Base-by-base conservation (phyloP, 2,888 invertebrate genomes). In the Spilosoma lubricipeda region DNA sequence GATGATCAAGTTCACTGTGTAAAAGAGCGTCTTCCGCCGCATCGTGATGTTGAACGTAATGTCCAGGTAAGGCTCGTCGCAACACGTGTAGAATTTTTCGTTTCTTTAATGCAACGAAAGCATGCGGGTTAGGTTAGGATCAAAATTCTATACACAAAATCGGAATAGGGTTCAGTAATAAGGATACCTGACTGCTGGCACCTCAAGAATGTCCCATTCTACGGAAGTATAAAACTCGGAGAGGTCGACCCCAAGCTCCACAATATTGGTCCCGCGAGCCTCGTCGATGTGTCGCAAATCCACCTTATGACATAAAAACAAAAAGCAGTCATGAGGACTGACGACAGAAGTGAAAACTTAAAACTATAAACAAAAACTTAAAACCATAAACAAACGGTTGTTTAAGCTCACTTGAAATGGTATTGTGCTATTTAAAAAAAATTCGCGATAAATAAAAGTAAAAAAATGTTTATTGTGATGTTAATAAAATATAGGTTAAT, bases 131-230 rank as follows among this genome's bases (percentile, higher is more conserved):
- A 98, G 86, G 99, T 99, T 91, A 99, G 97, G 95, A 99, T 99
- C 86, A 99, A 99, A 93, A 99, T 99, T 85, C 99, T 98, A 94
- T 99, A 99, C 99, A 99, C 92, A 99, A 98, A 94, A 99, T 99
- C 90, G 99, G 97, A 96, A 99, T 99, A 99, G 30, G 99, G 96
- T 99, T 99, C 99, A 86, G 99, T 97, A 64, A 70, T 20, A 20
- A 2, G 15, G 18, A 42, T 73, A 98, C 98, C 98, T 97, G 85
- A 98, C 98, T 83, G 98, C 98, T 85, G 98, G 98, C 91, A 99
- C 99, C 96, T 98, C 98, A 81, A 99, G 96, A 89, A 99, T 99
- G 96, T 99, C 99, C 99, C 99, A 99, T 96, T 99, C 99, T 78
- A 99, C 99, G 83, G 99, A 99, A 94, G 98, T 98, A 96, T 99